Conservation (phyloP, 1,140 invertebrate genomes). For the Metopolophium dirhodum region DNA sequence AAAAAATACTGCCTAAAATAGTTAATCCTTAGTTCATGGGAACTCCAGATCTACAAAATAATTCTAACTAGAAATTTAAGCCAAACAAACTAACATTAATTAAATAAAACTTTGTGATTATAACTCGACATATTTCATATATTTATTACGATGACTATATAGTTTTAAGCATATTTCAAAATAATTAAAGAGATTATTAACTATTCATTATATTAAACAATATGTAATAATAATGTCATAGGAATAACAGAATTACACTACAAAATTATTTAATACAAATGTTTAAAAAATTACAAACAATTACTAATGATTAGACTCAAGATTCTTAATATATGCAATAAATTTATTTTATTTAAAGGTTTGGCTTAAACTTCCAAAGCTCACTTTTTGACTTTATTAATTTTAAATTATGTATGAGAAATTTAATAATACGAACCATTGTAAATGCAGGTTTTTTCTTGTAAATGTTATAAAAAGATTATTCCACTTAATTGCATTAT, state of each 20-base stretch:
- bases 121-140: neutral
- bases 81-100: neutral
- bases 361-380: neutral
- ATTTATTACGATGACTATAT: neutral
- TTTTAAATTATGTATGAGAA: neutral
- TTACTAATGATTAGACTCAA: neutral
- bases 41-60: neutral
- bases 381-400: neutral
- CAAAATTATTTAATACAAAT: neutral
- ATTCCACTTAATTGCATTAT: neutral
- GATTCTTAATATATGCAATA: neutral
- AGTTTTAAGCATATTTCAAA: no score
- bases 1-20: neutral
- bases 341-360: neutral
- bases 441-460: neutral
- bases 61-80: conserved; percentile 11
- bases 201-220: no score
- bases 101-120: neutral
- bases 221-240: neutral
- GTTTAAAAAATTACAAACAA: neutral
- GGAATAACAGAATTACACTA: neutral
- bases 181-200: no score
- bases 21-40: neutral
- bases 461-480: neutral
- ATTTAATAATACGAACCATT: neutral